phyloP scores from a whole-genome alignment of 2,113 vertebrate genomes.

The Oplegnathus fasciatus region DNA sequence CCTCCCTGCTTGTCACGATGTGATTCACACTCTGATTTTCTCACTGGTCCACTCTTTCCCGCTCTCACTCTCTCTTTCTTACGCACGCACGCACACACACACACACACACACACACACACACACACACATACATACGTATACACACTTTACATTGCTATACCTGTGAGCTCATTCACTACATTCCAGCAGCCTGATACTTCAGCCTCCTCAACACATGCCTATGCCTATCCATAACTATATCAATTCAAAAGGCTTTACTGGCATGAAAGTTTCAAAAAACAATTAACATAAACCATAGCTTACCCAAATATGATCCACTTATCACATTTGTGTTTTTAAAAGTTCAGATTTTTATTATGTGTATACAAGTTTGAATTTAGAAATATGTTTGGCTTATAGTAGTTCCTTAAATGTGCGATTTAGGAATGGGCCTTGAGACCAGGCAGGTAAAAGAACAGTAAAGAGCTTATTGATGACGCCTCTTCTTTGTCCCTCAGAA shows the following conservation, averaged over 20 bases:
- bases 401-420: not conserved
- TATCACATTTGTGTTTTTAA: not conserved
- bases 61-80: not conserved
- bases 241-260: too few relatives aligned
- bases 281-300: too few relatives aligned
- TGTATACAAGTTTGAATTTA: not conserved
- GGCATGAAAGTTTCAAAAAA: too few relatives aligned
- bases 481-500: not conserved
- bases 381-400: too few relatives aligned
- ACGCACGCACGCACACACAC: not conserved
- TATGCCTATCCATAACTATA: not conserved
- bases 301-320: not conserved
- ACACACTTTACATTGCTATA: not conserved
- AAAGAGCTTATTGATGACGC: not conserved
- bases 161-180: not conserved
- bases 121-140: not conserved
- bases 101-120: too few relatives aligned
- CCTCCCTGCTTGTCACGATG: conserved; percentile 40
- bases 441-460: not conserved
- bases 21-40: conserved; percentile 47
- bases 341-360: not conserved
- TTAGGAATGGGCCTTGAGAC: not conserved
- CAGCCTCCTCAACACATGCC: too few relatives aligned
- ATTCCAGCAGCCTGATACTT: not conserved
- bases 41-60: not conserved